Evolutionary conservation across 2,797 vertebrate genomes (phyloP), one percentile per base, ranked within the genome.

Genomic region (Microcaecilia unicolor): DNA sequence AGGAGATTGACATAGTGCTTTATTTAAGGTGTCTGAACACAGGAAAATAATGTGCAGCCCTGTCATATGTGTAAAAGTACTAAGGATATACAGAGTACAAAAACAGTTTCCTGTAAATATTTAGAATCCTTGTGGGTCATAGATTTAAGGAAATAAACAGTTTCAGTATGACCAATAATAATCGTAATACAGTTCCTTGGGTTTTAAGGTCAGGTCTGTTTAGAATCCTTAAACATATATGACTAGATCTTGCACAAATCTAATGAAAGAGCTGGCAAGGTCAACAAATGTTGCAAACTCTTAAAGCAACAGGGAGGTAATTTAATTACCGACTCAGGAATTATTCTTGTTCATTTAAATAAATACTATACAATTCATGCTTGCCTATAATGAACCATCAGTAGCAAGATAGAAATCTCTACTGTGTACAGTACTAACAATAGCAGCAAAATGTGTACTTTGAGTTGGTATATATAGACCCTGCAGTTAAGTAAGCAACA

Each of bases 41-140:
- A 92, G 89, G 86, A 88, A 91, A 87, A 89, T 89, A 88, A 91
- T 88, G 89, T 89, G 87, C 86, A 84, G 87, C 92, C 89, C 90
- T 89, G 88, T 90, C 84, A 86, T 88, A 88, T 61, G 83, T 93
- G 89, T 95, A 93, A 94, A 95, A 92, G 93, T 90, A 91, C 91
- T 90, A 89, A 92, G 88, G 90, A 93, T 92, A 90, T 89, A 92
- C 88, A 91, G 85, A 88, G 88, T 94, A 92, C 86, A 93, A 87
- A 94, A 92, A 83, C 86, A 84, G 84, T 79, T 89, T 85, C 84
- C 86, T 79, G 81, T 84, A 79, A 83, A 88, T 86, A 81, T 81
- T 86, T 89, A 83, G 88, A 80, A 86, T 88, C 87, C 78, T 83
- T 45, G 74, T 73, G 78, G 87, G 76, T 78, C 86, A 85, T 83